Evolutionary conservation across 2,888 invertebrate species (phyloP).

Genomic region (Branchipolynoe longqiensis): DNA sequence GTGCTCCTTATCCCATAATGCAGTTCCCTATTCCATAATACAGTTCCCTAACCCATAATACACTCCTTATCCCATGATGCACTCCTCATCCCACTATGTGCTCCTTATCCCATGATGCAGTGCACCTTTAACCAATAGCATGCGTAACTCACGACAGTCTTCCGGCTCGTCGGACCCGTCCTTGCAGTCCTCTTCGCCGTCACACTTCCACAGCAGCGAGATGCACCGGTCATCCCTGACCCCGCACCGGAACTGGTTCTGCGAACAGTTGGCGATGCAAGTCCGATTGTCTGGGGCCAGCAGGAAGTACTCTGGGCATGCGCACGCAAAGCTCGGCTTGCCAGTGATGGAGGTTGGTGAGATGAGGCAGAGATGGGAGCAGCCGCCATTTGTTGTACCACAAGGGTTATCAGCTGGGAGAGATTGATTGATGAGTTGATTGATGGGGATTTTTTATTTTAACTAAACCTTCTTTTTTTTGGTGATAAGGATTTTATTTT

Average conservation of each 20-base stretch:
- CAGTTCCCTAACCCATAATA: too few species aligned
- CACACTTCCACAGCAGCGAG: conserved; percentile 79
- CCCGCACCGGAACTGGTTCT: conserved; percentile 80
- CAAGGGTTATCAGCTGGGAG: conserved; percentile 90
- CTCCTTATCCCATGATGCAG: neutral
- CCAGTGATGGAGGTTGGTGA: too few species aligned
- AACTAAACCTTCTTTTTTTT: too few species aligned
- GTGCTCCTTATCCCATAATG: too few species aligned
- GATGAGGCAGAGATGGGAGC: conserved; percentile 96
- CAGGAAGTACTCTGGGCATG: conserved; percentile 97
- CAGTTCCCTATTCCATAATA: too few species aligned
- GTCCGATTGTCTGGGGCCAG: conserved; percentile 88
- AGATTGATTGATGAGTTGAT: too few species aligned
- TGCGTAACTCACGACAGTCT: conserved; percentile 80
- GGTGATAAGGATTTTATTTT: too few species aligned
- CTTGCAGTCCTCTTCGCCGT: conserved; percentile 78
- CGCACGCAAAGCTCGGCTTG: conserved; percentile 88
- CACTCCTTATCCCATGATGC: neutral
- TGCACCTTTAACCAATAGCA: too few species aligned
- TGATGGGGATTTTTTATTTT: too few species aligned
- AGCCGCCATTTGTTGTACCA: conserved; percentile 94
- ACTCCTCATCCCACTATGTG: neutral
- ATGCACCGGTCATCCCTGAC: conserved; percentile 74
- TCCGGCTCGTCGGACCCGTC: conserved; percentile 79
- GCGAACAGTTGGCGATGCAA: conserved; percentile 96